A percentile compares a stretch with the other conserved stretches of the same genome.
phyloP scores from a whole-genome alignment of 1,140 invertebrate genomes.

The Frieseomelitta varia region DNA sequence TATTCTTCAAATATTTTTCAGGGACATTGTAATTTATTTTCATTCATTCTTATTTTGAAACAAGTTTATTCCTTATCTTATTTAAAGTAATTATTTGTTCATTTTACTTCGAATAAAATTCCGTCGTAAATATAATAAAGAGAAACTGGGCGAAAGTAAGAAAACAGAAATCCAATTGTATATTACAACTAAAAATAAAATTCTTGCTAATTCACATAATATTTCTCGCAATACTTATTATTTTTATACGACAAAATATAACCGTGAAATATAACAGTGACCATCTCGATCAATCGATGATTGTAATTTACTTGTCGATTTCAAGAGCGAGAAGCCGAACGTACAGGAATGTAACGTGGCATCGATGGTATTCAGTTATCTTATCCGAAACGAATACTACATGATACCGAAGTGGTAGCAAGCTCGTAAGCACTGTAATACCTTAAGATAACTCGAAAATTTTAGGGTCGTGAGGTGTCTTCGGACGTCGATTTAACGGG shows the following conservation, averaged over 20 bases:
- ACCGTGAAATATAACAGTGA: not conserved
- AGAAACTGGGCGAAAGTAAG: no score
- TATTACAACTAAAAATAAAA: not conserved
- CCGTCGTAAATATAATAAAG: no score
- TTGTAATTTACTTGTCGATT: constrained; percentile 46
- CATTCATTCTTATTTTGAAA: no score
- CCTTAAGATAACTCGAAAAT: constrained; percentile 67
- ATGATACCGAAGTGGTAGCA: constrained; percentile 66
- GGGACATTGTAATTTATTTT: no score
- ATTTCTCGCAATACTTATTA: not conserved
- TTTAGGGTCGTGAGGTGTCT: constrained; percentile 50
- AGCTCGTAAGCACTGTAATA: constrained; percentile 42
- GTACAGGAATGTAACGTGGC: constrained; percentile 53
- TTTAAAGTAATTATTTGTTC: no score
- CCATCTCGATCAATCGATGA: constrained; percentile 24
- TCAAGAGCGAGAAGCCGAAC: constrained; percentile 29
- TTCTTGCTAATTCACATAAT: not conserved
- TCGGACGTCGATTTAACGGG: not conserved
- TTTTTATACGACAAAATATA: no score
- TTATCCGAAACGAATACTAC: constrained; percentile 68
- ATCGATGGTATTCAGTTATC: constrained; percentile 68
- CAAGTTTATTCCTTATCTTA: no score
- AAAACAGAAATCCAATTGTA: no score
- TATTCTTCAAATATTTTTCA: no score
- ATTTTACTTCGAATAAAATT: no score